These are phyloP conservation scores for Microplitis deprimator DNA, from an alignment of 2,888 invertebrate species.

Conservation along the genomic window DNA sequence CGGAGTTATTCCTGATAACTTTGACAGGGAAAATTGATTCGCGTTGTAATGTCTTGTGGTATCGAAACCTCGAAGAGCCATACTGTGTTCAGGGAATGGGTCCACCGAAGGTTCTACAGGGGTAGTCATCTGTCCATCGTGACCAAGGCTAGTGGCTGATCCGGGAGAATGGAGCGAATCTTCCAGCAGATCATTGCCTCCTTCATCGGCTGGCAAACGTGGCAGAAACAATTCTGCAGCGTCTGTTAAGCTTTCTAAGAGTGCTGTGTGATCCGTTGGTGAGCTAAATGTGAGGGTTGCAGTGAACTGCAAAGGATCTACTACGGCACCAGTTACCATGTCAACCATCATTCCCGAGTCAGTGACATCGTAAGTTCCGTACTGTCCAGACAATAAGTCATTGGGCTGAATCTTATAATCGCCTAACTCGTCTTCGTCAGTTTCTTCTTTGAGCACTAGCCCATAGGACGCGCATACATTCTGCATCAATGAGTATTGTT, in stretches of 20 bases:
- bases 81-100: slow-evolving; percentile 83
- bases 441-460: slow-evolving; percentile 75
- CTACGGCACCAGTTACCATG: slow-evolving; percentile 81
- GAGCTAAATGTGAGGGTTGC: slow-evolving; percentile 86
- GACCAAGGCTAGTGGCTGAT: slow-evolving; percentile 64
- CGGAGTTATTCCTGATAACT: slow-evolving; percentile 56
- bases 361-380: slow-evolving; percentile 77
- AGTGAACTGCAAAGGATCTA: slow-evolving; percentile 87
- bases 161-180: slow-evolving; percentile 83
- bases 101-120: slow-evolving; percentile 80
- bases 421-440: slow-evolving; percentile 83
- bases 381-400: slow-evolving; percentile 75
- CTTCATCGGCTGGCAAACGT: slow-evolving; percentile 77
- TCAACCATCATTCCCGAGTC: slow-evolving; percentile 87
- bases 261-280: slow-evolving; percentile 80
- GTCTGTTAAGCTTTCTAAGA: slow-evolving; percentile 85
- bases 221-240: slow-evolving; percentile 86
- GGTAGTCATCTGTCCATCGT: slow-evolving; percentile 75
- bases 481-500: slow-evolving; percentile 85
- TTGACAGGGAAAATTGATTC: slow-evolving; percentile 60
- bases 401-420: slow-evolving; percentile 81
- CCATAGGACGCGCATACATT: slow-evolving; percentile 85
- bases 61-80: slow-evolving; percentile 64
- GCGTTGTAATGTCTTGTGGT: slow-evolving; percentile 63
- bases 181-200: slow-evolving; percentile 77